Base-by-base conservation (phyloP, 2,797 vertebrate species). In the Onychomys arenicola region DNA sequence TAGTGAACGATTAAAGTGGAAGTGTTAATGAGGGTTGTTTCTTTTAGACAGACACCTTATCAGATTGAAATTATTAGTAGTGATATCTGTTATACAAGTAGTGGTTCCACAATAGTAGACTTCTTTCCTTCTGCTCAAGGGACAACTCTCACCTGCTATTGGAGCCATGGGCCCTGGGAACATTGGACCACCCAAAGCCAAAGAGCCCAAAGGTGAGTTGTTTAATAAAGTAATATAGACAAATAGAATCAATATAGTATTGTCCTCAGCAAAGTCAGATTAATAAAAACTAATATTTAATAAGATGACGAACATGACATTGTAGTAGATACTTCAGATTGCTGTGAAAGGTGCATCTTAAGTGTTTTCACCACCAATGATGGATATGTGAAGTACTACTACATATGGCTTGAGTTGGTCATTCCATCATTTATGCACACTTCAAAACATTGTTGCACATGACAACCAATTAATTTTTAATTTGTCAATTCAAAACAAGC, bases 161-260 rank as follows among this genome's bases (percentile, higher is more conserved):
- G 96, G 93, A 52, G 5, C 97, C 65, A 95, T 98, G 96, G 97
- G 97, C 80, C 98, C 99, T 90, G 98, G 98, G 9, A 92, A 92
- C 92, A 98, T 99, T 97, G 98, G 98, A 86, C 96, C 98, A 90
- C 84, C 77, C 77, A 97, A 97, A 97, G 94, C 19, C 61, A 81
- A 96, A 71, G 97, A 98, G 1, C 14, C 13, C 17, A 27, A 93
- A 93, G 95, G 98, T 98, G 97, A 97, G 65, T 77, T 96, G 69
- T 88, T 93, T 92, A 96, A 84, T 77, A 93, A 92, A 90, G n/a
- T 43, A 63, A 37, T 89, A 77, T 61, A 86, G 57, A 90, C 65
- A 86, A 96, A 75, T 90, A 88, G 52, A 91, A 89, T 84, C 21
- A 90, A 43, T 92, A 69, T 13, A 83, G 69, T 80, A 23, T 86